Conservation (phyloP, 2,113 vertebrate species). For the Laterallus jamaicensis region DNA sequence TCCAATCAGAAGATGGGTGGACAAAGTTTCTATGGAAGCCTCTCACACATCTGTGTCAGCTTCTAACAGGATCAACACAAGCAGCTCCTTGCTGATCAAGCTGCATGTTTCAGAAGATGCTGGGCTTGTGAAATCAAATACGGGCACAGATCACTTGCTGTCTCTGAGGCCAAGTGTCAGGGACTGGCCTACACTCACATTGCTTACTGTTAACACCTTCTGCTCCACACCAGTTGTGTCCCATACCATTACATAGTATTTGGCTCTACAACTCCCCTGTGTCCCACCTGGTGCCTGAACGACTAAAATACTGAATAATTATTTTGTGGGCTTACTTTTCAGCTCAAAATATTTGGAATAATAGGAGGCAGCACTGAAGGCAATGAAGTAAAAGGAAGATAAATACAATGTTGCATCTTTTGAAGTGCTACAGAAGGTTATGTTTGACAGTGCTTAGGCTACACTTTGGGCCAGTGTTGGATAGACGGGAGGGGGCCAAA, state of each 20-base stretch:
- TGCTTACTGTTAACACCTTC: neutral
- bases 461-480: rapidly evolving
- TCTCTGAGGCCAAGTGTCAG: neutral
- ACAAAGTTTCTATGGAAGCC: neutral
- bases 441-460: neutral
- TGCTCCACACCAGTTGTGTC: neutral
- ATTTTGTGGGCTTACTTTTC: neutral
- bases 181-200: neutral
- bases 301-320: neutral
- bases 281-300: neutral
- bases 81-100: neutral
- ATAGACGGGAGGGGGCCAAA: neutral
- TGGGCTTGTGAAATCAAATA: neutral
- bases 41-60: neutral
- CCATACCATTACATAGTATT: neutral
- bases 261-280: neutral
- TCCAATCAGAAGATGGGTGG: neutral
- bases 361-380: neutral
- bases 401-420: neutral
- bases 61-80: neutral
- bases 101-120: neutral
- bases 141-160: neutral
- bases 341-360: neutral
- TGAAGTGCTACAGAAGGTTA: neutral
- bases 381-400: neutral